Evolutionary conservation across 2,888 invertebrate species (phyloP), one percentile per base, ranked within the genome.

Genomic region (Auanema freiburgensis): DNA sequence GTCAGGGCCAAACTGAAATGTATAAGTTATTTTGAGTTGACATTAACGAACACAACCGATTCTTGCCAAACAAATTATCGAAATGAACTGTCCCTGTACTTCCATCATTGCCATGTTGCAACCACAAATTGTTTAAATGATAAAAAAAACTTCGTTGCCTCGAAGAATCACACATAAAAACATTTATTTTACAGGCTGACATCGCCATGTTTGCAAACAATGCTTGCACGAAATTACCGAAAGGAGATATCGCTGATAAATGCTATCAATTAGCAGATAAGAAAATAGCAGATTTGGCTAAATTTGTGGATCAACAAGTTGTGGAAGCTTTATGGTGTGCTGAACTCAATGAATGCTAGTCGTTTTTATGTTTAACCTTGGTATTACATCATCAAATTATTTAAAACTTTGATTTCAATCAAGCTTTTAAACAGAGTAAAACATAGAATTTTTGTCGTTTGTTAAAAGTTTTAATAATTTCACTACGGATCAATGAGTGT

Each of bases 291-390:
- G 75, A 79, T 50, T 49, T 79, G 62, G 76, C 76, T 23, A 76
- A 71, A 51, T 79, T 79, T 62, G 79, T 79, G 14, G 79, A 79
- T 58, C 75, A 75, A 54, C 79, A 79, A 65, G 77, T 74, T 25
- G 73, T 79, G 25, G 79, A 79, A 50, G 77, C 77, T 6, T 64
- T 79, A 23, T 79, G 79, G 79, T 79, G 79, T 54, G 75, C 76
- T 8, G 77, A 79, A 54, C 56, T 76, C 59, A 72, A 79, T 66
- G 73, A 71, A 23, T 78, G 78, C 60, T 76, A 59, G 59, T 61
- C 55, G 44, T 46, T 16, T 50, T 33, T 8, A 33, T 33, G 33
- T 33, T 33, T 5, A 33, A 33, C 33, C 33, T 33, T 8, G 33
- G 3, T 33, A 8, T 33, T 33, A 33, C 33, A 33, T 33, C 33